Evolutionary conservation across 2,888 invertebrate species (phyloP).

Genomic region (Lasioglossum oenotherae): DNA sequence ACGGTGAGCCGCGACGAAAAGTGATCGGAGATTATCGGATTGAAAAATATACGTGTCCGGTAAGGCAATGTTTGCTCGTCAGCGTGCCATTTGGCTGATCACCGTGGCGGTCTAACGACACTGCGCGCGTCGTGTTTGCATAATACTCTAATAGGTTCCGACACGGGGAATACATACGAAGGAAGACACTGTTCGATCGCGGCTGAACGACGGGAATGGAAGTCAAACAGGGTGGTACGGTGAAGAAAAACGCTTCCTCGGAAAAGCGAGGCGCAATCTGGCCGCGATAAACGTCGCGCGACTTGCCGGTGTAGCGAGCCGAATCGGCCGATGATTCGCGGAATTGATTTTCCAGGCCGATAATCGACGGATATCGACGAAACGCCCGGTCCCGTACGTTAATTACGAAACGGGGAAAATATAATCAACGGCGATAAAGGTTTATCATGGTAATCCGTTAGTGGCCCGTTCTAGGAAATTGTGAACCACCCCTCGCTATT

Average conservation of each 20-base stretch:
- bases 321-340: background rate
- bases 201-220: background rate
- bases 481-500: constrained; percentile 3
- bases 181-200: background rate
- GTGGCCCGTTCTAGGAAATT: constrained; percentile 20
- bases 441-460: constrained; percentile 19
- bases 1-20: background rate
- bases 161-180: constrained; percentile 8
- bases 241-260: background rate
- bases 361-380: constrained; percentile 19
- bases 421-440: constrained; percentile 34
- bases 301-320: background rate
- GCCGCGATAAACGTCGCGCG: background rate
- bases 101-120: constrained; percentile 23
- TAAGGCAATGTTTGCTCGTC: background rate
- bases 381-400: background rate
- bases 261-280: background rate
- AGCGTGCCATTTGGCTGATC: constrained; percentile 11
- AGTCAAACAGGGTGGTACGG: background rate
- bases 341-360: background rate
- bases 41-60: background rate
- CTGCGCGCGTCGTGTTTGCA: constrained; percentile 28
- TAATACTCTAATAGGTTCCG: constrained; percentile 34
- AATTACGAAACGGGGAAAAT: constrained; percentile 15
- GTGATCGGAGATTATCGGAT: background rate